Percentiles rank a stretch among this genome's conserved stretches.
Conservation (phyloP, 1,140 invertebrate species). For the Ruditapes philippinarum region DNA sequence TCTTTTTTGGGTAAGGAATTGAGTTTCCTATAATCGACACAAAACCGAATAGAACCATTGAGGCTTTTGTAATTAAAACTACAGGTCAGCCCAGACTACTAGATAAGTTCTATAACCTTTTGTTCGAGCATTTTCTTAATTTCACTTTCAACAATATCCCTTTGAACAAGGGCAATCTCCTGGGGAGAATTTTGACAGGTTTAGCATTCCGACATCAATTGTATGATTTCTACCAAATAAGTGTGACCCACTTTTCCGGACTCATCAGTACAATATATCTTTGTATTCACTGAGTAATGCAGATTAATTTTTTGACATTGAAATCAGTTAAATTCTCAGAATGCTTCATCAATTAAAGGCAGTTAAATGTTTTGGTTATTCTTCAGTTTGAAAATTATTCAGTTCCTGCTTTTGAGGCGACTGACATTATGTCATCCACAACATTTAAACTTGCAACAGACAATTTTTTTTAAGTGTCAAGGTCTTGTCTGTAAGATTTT, state of each 20-base stretch:
- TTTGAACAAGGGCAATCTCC: slow-evolving; percentile 43
- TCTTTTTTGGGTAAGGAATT: slow-evolving; percentile 33
- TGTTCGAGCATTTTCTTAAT: slow-evolving; percentile 16
- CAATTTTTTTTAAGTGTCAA: not conserved
- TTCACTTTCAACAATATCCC: slow-evolving; percentile 22
- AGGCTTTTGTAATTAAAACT: slow-evolving; percentile 65
- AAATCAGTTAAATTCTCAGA: slow-evolving; percentile 32
- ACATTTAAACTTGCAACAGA: slow-evolving; percentile 19
- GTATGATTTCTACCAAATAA: not conserved
- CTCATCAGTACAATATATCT: slow-evolving; percentile 27
- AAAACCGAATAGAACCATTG: slow-evolving; percentile 8
- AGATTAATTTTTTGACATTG: too few relatives aligned
- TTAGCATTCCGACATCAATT: slow-evolving; percentile 24
- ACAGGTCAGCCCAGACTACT: not conserved
- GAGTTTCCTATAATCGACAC: slow-evolving; percentile 73
- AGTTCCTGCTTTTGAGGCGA: not conserved
- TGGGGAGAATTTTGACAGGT: slow-evolving; percentile 19
- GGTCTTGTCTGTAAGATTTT: slow-evolving; percentile 33
- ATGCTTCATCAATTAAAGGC: slow-evolving; percentile 27
- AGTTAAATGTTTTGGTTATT: not conserved
- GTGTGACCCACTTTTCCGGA: slow-evolving; percentile 31
- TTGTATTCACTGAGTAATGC: not conserved
- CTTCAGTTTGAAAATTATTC: too few relatives aligned
- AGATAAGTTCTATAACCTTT: slow-evolving; percentile 46
- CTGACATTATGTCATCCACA: not conserved